Evolutionary conservation across 2,113 vertebrate species (phyloP).

Genomic region (Odocoileus hemionus): DNA sequence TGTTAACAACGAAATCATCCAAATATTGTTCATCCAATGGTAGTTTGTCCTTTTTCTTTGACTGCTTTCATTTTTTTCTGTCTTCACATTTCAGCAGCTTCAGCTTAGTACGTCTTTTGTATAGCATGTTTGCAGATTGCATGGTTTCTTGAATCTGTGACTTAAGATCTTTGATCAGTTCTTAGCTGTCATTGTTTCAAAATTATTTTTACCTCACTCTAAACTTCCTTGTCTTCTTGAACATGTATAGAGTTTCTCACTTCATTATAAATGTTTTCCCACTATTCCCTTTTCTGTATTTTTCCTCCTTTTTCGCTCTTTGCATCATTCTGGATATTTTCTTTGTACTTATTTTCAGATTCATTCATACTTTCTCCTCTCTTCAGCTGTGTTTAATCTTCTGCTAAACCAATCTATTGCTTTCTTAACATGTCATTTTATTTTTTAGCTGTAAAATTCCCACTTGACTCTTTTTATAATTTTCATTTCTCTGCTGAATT

Average conservation of each 20-base stretch:
- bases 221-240: neutral
- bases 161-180: neutral
- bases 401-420: neutral
- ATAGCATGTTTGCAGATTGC: neutral
- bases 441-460: neutral
- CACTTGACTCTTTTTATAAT: neutral
- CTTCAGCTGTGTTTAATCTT: neutral
- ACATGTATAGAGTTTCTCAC: neutral
- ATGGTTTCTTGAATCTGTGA: neutral
- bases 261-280: neutral
- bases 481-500: neutral
- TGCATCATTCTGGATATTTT: neutral
- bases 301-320: neutral
- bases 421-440: neutral
- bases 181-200: neutral
- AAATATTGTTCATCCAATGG: neutral
- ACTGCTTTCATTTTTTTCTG: neutral
- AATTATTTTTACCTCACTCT: neutral
- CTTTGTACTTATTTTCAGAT: neutral
- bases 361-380: neutral
- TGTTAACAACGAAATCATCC: neutral
- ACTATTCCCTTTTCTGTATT: neutral
- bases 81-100: neutral
- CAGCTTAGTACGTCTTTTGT: neutral
- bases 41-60: neutral